These are phyloP conservation scores for Alces alces DNA, from an alignment of 2,113 vertebrate genomes.

Conservation along the genomic window DNA sequence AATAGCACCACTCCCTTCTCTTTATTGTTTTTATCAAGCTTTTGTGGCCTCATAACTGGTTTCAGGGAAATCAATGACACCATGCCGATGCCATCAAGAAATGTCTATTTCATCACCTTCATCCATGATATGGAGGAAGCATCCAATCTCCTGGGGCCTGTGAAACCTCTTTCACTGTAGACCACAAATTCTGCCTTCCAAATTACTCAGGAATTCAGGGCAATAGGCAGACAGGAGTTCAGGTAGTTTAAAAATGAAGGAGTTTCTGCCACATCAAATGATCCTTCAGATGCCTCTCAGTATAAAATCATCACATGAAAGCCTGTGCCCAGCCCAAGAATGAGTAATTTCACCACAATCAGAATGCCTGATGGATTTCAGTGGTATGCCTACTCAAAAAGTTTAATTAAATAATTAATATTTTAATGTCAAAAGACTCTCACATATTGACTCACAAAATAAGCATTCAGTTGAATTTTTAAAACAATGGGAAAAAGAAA, in stretches of 20 bases:
- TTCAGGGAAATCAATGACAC: neutral
- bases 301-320: neutral
- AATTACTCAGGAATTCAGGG: neutral
- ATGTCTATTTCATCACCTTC: slow-evolving; percentile 9
- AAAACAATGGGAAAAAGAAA: neutral
- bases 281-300: neutral
- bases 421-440: neutral
- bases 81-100: neutral
- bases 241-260: neutral
- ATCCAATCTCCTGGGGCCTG: neutral
- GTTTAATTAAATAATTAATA: neutral
- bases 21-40: slow-evolving; percentile 25
- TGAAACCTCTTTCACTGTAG: slow-evolving; percentile 33
- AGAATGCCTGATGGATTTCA: neutral
- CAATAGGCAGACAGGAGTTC: neutral
- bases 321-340: neutral
- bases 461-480: neutral
- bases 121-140: neutral
- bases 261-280: neutral
- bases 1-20: neutral
- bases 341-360: neutral
- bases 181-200: neutral
- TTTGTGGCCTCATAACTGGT: neutral
- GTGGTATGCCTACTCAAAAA: neutral
- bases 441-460: neutral